Evolutionary conservation across 2,888 invertebrate genomes (phyloP).

Genomic region (Aporophyla lueneburgensis): DNA sequence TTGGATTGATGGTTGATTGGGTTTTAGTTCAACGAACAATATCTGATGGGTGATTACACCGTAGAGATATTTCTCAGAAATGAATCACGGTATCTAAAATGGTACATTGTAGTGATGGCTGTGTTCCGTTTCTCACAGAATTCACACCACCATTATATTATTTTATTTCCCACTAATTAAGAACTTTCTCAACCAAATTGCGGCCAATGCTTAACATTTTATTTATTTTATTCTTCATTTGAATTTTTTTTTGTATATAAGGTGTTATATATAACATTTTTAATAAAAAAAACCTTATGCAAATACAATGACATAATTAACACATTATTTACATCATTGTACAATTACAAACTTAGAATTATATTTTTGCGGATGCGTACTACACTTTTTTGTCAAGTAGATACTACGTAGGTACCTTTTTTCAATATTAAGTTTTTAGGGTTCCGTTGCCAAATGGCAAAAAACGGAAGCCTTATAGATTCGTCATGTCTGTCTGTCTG

Average conservation of each 20-base stretch:
- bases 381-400: not conserved
- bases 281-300: not conserved
- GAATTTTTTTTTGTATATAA: not conserved
- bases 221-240: not conserved
- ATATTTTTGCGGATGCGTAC: conserved; percentile 8
- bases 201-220: conserved; percentile 3
- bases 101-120: conserved; percentile 11
- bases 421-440: not conserved
- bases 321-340: not conserved
- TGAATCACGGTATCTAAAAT: conserved; percentile 45
- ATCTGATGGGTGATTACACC: conserved; percentile 46
- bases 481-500: no score
- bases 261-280: not conserved
- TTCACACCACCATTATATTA: conserved; percentile 23
- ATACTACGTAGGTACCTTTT: not conserved
- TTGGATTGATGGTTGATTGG: conserved; percentile 35
- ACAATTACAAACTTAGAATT: not conserved
- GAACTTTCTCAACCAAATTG: conserved; percentile 40
- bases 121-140: conserved; percentile 47
- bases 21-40: conserved; percentile 53
- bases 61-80: conserved; percentile 40
- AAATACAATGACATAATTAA: not conserved
- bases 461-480: no score
- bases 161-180: conserved; percentile 41
- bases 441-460: no score